These are phyloP conservation scores for Neogale vison DNA, from an alignment of 2,113 vertebrate genomes.

Conservation along the genomic window DNA sequence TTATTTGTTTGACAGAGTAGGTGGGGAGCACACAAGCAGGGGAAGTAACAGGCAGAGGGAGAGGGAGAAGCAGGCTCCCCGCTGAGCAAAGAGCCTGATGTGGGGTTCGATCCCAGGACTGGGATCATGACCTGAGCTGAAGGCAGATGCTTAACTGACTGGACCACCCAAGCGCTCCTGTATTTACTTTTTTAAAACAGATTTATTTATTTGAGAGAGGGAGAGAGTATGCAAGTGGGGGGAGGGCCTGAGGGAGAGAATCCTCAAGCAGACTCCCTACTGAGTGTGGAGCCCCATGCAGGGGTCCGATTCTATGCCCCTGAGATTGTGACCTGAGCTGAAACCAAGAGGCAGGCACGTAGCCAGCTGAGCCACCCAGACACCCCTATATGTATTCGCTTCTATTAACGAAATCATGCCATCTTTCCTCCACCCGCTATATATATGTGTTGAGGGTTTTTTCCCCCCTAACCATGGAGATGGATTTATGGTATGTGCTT, in stretches of 20 bases:
- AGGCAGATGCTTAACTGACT: background rate
- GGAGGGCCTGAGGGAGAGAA: background rate
- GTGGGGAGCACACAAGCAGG: background rate
- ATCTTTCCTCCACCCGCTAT: background rate
- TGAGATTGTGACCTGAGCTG: background rate
- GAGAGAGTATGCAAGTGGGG: background rate
- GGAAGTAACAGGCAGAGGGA: background rate
- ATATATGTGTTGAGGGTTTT: background rate
- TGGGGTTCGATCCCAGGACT: fast-evolving
- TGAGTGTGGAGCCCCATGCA: background rate
- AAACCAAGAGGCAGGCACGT: background rate
- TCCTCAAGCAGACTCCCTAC: background rate
- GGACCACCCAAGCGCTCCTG: background rate
- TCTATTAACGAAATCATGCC: background rate
- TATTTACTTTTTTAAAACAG: background rate
- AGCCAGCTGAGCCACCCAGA: background rate
- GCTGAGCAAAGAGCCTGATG: background rate
- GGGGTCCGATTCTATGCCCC: too few species aligned
- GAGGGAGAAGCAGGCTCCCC: background rate
- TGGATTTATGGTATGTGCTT: constrained; percentile 24
- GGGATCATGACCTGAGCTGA: background rate
- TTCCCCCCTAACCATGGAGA: background rate
- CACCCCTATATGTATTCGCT: background rate
- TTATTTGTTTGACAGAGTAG: background rate
- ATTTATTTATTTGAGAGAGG: background rate